Base-by-base conservation (phyloP, 2,888 invertebrate species). In the Apamea epomidion region DNA sequence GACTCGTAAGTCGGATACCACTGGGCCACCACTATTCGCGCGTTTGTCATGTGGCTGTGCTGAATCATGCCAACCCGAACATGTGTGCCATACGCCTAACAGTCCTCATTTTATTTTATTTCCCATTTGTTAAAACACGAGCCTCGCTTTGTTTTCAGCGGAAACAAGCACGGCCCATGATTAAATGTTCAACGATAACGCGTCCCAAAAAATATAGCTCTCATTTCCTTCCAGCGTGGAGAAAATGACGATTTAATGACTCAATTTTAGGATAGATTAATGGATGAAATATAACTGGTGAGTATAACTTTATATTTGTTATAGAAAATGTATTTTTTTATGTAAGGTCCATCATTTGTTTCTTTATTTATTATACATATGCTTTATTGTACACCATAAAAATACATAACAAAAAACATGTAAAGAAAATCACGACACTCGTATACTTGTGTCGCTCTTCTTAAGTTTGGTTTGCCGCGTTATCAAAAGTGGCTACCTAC, bases 171-270 rank as follows among this genome's bases (percentile, higher is more conserved):
- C 88, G 88, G 89, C 75, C 84, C 84, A 88, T 92, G 91, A 92
- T 91, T 92, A 91, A 92, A 88, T 89, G 86, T 87, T 85, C 84
- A 88, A 85, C 83, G 90, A 92, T 93, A 92, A 91, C 91, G 87
- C 87, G 90, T 87, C 81, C 91, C 85, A 86, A 91, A 92, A 92
- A 93, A 90, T 85, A 88, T 89, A 88, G 86, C 90, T 85, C 90
- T 89, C 88, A 86, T 91, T 93, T 92, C 92, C 92, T 89, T 90
- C 85, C 83, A 89, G 80, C 78, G 75, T 86, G 77, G 90, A 90
- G 89, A 88, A 91, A 94, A 93, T 92, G 82, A 88, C 88, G 87
- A 91, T 94, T 91, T 93, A 93, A 94, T 92, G 92, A 91, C 87
- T 90, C 82, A 79, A 88, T 51, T 80, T 62, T 69, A 64, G 75